These are phyloP conservation scores for Halocynthia roretzi DNA, from an alignment of 23 tunicate species.

Conservation along the genomic window DNA sequence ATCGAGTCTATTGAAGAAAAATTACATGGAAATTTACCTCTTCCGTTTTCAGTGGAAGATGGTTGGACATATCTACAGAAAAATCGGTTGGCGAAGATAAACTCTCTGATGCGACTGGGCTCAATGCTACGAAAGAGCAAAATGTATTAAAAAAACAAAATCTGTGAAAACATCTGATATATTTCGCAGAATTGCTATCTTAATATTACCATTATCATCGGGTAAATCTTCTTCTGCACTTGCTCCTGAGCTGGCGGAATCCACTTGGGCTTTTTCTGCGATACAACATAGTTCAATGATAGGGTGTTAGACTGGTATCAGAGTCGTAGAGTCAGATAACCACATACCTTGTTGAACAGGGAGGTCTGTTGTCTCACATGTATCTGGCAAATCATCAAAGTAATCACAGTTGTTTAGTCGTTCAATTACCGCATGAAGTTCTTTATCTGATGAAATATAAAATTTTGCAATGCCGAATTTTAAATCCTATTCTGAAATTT, in stretches of 20 bases:
- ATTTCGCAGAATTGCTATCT: background rate
- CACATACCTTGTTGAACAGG: background rate
- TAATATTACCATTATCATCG: background rate
- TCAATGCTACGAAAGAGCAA: constrained; percentile 8
- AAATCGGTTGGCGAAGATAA: constrained; percentile 3
- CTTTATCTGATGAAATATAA: background rate
- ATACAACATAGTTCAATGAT: background rate
- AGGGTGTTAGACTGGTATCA: background rate
- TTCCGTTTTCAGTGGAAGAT: constrained; percentile 17
- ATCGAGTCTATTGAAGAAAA: background rate
- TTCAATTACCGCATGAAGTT: constrained; percentile 11
- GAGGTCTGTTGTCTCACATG: background rate
- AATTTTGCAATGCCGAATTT: background rate
- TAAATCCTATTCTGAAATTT: background rate
- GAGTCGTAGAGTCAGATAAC: background rate
- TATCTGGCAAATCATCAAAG: constrained; percentile 13
- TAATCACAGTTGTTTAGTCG: constrained; percentile 6
- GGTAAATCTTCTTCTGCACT: constrained; percentile 7
- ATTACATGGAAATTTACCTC: constrained; percentile 5
- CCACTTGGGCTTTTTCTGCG: constrained; percentile 5
- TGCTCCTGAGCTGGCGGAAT: constrained; percentile 8
- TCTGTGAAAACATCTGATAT: too few relatives aligned
- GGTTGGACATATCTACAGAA: constrained; percentile 5
- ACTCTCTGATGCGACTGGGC: constrained; percentile 3
- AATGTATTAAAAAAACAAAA: background rate